Evolutionary conservation across 1,140 invertebrate species (phyloP), one percentile per base, ranked within the genome.

Genomic region (Temnothorax longispinosus): DNA sequence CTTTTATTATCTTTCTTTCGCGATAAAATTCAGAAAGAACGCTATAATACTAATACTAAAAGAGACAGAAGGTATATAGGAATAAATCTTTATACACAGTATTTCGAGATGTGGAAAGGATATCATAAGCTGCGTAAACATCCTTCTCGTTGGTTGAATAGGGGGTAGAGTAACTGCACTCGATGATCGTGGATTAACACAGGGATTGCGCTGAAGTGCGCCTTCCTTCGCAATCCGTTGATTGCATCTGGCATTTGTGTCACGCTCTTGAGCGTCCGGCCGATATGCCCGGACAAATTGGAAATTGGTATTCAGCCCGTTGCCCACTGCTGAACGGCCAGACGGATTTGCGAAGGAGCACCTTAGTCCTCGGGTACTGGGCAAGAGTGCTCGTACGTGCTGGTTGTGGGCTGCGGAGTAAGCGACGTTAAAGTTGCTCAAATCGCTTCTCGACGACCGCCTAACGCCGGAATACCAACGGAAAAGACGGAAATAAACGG

Each of bases 161-260:
- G 56, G 8, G 8, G 18, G 18, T 21, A 60, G 41, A 5, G 50
- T 81, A 50, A 62, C 62, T 74, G 72, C 72, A 75, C 80, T 65
- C 78, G 90, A 75, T 69, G 84, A 60, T 58, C 41, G 72, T 44
- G 89, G 91, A 94, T 94, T 93, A 94, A 94, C 89, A 90, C 81
- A 64, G 77, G 92, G 91, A 93, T 93, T 95, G 94, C 93, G 93
- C 88, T 94, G 78, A 91, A 84, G 87, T 86, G 71, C 84, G 75
- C 58, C 60, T 89, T 86, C 90, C 91, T 88, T 90, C 90, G 75
- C 71, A 89, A 78, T 89, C 85, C 88, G 92, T 81, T 95, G 95
- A 95, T 95, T 95, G 94, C 94, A 95, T 95, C 94, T 94, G 93
- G 95, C 94, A 95, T 95, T 95, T 95, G 94, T 95, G 95, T 95